These are phyloP conservation scores for Rotaria magnacalcarata DNA, from an alignment of 2,888 invertebrate genomes.

Conservation along the genomic window DNA sequence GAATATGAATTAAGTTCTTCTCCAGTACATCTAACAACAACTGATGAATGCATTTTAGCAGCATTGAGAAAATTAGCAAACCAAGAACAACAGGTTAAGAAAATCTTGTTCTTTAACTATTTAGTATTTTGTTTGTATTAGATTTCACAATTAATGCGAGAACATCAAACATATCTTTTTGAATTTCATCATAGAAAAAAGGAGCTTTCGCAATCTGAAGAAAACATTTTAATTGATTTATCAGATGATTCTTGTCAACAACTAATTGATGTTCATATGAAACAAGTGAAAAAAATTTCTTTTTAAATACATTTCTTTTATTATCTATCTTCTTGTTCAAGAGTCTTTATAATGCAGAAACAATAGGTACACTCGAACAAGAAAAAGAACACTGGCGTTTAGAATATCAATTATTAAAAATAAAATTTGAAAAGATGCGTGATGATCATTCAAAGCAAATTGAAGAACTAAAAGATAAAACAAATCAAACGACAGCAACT, in stretches of 20 bases:
- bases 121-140: background rate
- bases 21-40: conserved; percentile 59
- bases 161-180: background rate
- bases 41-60: conserved; percentile 61
- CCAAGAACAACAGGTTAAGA: background rate
- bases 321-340: background rate
- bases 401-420: conserved; percentile 69
- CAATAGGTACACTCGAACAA: conserved; percentile 62
- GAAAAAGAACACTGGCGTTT: conserved; percentile 72
- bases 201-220: background rate
- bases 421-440: conserved; percentile 62
- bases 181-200: background rate
- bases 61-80: conserved; percentile 53
- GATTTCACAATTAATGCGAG: conserved; percentile 4
- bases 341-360: conserved; percentile 48
- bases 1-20: conserved; percentile 61
- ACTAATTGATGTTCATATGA: background rate
- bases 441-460: background rate
- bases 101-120: background rate
- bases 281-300: background rate
- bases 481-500: background rate
- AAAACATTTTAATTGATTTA: background rate
- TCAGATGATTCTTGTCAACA: background rate
- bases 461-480: background rate
- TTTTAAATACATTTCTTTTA: background rate